These are phyloP conservation scores for Anthopleura xanthogrammica DNA, from an alignment of 92 coral and sea anemone species.

Conservation along the genomic window DNA sequence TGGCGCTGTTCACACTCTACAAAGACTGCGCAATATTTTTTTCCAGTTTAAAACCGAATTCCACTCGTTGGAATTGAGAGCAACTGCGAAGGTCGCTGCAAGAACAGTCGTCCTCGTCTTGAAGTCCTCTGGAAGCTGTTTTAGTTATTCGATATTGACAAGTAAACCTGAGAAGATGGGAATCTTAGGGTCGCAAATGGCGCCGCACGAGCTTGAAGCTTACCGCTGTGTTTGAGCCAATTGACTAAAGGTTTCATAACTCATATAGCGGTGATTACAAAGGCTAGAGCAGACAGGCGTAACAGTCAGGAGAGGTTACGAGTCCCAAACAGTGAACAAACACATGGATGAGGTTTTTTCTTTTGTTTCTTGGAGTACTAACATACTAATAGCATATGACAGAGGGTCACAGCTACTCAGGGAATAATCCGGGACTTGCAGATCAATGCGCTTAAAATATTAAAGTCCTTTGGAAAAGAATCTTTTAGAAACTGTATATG, in stretches of 20 bases:
- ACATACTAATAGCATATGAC: not conserved
- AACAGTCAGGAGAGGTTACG: not conserved
- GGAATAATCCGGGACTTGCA: not conserved
- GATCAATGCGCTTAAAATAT: not conserved
- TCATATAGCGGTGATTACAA: not conserved
- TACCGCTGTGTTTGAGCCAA: not conserved
- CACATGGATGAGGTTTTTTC: not conserved
- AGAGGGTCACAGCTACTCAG: not conserved
- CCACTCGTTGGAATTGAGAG: no score
- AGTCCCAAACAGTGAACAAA: not conserved
- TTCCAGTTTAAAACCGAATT: no score
- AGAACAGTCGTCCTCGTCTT: no score
- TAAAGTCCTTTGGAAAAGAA: not conserved
- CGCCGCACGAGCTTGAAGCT: not conserved
- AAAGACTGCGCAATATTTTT: no score
- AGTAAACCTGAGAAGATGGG: not conserved
- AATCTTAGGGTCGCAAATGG: not conserved
- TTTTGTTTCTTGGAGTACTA: not conserved
- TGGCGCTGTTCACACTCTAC: no score
- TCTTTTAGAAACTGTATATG: not conserved
- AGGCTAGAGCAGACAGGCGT: not conserved
- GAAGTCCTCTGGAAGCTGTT: not conserved
- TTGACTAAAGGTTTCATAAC: not conserved
- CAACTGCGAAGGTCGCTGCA: no score
- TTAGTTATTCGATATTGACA: not conserved